phyloP scores from a whole-genome alignment of 2,888 invertebrate species.

The Smittia sp. region DNA sequence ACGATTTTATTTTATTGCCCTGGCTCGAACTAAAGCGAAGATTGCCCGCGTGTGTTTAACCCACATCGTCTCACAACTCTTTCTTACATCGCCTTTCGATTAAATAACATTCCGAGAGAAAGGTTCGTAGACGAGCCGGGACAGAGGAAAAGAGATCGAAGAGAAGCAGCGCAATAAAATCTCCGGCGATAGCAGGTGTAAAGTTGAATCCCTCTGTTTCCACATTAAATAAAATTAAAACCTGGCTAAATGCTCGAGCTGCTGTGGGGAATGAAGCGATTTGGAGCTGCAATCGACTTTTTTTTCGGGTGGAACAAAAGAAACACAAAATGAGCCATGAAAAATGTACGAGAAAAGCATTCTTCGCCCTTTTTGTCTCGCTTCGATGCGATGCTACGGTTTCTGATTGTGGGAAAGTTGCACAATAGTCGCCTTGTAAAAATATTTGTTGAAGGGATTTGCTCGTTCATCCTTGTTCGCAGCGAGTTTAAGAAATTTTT shows the following conservation, averaged over 20 bases:
- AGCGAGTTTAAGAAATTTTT: no score
- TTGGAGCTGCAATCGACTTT: not conserved
- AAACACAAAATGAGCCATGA: slow-evolving; percentile 23
- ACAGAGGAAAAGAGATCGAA: not conserved
- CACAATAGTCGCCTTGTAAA: not conserved
- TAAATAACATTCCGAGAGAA: slow-evolving; percentile 18
- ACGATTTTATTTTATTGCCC: slow-evolving; percentile 6
- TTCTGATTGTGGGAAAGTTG: slow-evolving; percentile 5
- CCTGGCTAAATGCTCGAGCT: slow-evolving; percentile 20
- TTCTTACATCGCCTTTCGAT: not conserved
- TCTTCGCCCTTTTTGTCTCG: not conserved
- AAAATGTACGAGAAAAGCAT: slow-evolving; percentile 7
- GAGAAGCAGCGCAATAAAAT: slow-evolving; percentile 11
- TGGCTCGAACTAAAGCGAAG: not conserved
- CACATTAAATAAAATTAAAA: slow-evolving; percentile 37
- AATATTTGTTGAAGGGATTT: slow-evolving; percentile 7
- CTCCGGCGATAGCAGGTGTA: slow-evolving; percentile 35
- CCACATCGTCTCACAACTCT: slow-evolving; percentile 7
- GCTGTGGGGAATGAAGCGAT: not conserved
- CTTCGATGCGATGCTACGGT: not conserved
- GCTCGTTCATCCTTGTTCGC: no score
- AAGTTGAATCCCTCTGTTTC: slow-evolving; percentile 28
- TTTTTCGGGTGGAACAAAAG: slow-evolving; percentile 14
- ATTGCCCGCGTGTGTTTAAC: not conserved
- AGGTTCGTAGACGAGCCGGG: slow-evolving; percentile 21